These are phyloP conservation scores for Dascyllus trimaculatus DNA, from an alignment of 2,113 vertebrate genomes.

Conservation along the genomic window DNA sequence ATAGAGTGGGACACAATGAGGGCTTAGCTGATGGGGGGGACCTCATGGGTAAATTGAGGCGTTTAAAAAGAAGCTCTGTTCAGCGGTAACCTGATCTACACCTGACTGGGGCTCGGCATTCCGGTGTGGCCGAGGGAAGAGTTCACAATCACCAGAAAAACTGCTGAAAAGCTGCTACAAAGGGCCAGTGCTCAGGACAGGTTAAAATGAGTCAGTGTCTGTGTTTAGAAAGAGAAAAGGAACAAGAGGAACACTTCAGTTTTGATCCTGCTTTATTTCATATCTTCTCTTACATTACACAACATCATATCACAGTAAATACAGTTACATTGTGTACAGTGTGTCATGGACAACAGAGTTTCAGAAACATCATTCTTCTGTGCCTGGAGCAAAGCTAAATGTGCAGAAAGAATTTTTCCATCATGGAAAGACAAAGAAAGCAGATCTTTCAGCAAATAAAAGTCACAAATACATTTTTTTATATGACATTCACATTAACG, in stretches of 20 bases:
- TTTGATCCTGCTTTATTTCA: constrained; percentile 63
- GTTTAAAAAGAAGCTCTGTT: constrained; percentile 88
- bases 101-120: constrained; percentile 81
- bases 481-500: constrained; percentile 15
- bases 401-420: constrained; percentile 63
- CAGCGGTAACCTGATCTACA: constrained; percentile 84
- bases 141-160: constrained; percentile 74
- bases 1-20: constrained; percentile 77
- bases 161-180: constrained; percentile 59
- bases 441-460: constrained; percentile 33
- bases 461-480: constrained; percentile 4
- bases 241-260: constrained; percentile 15
- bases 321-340: constrained; percentile 20
- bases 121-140: constrained; percentile 70
- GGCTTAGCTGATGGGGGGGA: constrained; percentile 76
- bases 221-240: constrained; percentile 14
- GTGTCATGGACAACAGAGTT: constrained; percentile 15
- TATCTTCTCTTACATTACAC: constrained; percentile 32
- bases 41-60: constrained; percentile 81
- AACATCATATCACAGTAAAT: constrained; percentile 8
- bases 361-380: constrained; percentile 52
- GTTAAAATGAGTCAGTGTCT: not conserved
- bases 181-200: constrained; percentile 20
- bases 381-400: constrained; percentile 45
- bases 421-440: constrained; percentile 50